Evolutionary conservation across 2,797 vertebrate species (phyloP), one percentile per base, ranked within the genome.

Genomic region (Coreius guichenoti): DNA sequence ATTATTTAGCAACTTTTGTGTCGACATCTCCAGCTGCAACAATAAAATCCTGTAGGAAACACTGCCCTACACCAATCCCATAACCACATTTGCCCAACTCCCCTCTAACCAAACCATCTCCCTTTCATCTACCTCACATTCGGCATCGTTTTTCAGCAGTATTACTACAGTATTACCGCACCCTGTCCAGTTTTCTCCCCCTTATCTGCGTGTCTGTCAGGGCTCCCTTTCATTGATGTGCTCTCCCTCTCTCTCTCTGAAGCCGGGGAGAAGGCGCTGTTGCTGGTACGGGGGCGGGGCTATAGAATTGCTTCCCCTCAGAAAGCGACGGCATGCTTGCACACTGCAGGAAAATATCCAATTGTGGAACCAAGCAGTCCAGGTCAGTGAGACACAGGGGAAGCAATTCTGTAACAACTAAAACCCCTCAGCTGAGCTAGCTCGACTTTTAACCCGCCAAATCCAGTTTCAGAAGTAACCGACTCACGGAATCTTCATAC

Each of bases 331-430:
- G 92, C 95, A 95, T 91, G 94, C 93, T 93, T 96, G 95, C 95
- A 95, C 95, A 94, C 93, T 96, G 94, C 93, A 96, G 92, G 95
- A 96, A 94, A 95, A 95, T 93, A 95, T 92, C 88, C 93, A 95
- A 94, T 93, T 95, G 95, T 96, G 95, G 95, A 95, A 93, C 94
- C 94, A 96, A 94, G 93, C 95, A 92, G 94, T 94, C 92, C 95
- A 96, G 95, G 95, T 96, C 95, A 96, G 95, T 96, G 94, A 91
- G 94, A 95, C 95, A 93, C 92, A 90, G 95, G 94, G 95, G 94
- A 95, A 96, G 95, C 94, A 95, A 94, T 91, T 90, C 94, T 93
- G 86, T 94, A 86, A 93, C 63, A 80, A 63, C 26, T 75, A 77
- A 84, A 67, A 81, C 21, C 43, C 58, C 63, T 54, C 47, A n/a